Conservation (phyloP, 2,888 invertebrate genomes). For the Latrodectus elegans region DNA sequence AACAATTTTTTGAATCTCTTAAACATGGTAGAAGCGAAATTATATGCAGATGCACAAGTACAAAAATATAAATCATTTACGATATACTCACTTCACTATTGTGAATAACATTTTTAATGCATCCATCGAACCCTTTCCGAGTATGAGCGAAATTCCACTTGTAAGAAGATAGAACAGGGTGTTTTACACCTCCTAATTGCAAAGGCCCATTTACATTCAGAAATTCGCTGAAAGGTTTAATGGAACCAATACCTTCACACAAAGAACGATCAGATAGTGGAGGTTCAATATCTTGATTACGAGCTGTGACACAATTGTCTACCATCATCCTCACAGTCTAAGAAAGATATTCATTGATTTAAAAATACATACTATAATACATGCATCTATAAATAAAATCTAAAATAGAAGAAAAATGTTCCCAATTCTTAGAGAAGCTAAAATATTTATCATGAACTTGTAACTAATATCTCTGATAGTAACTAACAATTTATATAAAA, state of each 20-base stretch:
- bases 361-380: not conserved
- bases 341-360: slow-evolving; percentile 42
- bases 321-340: slow-evolving; percentile 90
- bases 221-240: slow-evolving; percentile 93
- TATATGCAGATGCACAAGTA: too few relatives aligned
- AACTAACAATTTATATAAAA: too few relatives aligned
- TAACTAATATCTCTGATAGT: too few relatives aligned
- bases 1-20: too few relatives aligned
- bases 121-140: slow-evolving; percentile 88
- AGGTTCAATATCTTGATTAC: slow-evolving; percentile 81
- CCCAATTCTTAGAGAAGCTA: too few relatives aligned
- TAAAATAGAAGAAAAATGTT: too few relatives aligned
- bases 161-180: slow-evolving; percentile 73
- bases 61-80: too few relatives aligned
- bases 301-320: slow-evolving; percentile 92
- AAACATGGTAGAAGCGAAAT: too few relatives aligned
- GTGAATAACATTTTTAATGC: slow-evolving; percentile 94
- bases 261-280: slow-evolving; percentile 90
- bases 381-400: too few relatives aligned
- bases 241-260: slow-evolving; percentile 88
- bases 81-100: slow-evolving; percentile 81
- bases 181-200: slow-evolving; percentile 93
- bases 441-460: too few relatives aligned
- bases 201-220: slow-evolving; percentile 95
- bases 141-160: slow-evolving; percentile 59